Evolutionary conservation across 2,888 invertebrate species (phyloP).

Genomic region (Orthosia gothica): DNA sequence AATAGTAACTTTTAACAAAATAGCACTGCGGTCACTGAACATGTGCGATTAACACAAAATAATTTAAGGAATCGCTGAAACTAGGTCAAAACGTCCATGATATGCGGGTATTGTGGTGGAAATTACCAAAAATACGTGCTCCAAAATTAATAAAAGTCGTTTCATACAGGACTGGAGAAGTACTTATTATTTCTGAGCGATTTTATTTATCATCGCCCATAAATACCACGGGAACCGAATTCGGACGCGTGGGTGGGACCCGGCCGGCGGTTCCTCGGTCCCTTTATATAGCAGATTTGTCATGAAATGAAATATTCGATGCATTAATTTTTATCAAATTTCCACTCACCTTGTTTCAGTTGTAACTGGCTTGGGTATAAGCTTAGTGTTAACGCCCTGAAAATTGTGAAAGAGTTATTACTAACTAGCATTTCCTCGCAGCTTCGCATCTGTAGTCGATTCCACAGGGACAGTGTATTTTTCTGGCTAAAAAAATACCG

Average conservation of each 20-base stretch:
- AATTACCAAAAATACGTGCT: constrained; percentile 36
- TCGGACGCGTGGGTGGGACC: constrained; percentile 55
- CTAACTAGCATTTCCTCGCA: neutral
- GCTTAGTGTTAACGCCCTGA: neutral
- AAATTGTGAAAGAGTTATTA: constrained; percentile 2
- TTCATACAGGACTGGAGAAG: constrained; percentile 42
- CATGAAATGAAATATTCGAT: constrained; percentile 62
- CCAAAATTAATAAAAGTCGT: constrained; percentile 58
- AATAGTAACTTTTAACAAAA: neutral
- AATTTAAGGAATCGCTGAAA: constrained; percentile 20
- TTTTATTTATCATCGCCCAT: constrained; percentile 65
- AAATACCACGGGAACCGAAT: constrained; percentile 60
- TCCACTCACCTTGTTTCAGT: constrained; percentile 41
- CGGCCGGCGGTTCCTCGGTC: constrained; percentile 61
- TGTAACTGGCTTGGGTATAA: neutral
- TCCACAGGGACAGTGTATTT: neutral
- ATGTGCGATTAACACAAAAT: constrained; percentile 12
- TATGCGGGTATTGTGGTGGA: constrained; percentile 22
- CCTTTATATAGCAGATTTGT: constrained; percentile 65
- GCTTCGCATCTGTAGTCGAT: neutral
- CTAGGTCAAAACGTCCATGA: constrained; percentile 18
- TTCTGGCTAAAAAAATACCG: neutral
- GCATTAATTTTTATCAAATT: constrained; percentile 63
- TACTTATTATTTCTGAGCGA: constrained; percentile 61
- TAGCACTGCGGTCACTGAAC: constrained; percentile 6